phyloP scores from a whole-genome alignment of 2,113 vertebrate genomes.

The Nothoprocta perdicaria region DNA sequence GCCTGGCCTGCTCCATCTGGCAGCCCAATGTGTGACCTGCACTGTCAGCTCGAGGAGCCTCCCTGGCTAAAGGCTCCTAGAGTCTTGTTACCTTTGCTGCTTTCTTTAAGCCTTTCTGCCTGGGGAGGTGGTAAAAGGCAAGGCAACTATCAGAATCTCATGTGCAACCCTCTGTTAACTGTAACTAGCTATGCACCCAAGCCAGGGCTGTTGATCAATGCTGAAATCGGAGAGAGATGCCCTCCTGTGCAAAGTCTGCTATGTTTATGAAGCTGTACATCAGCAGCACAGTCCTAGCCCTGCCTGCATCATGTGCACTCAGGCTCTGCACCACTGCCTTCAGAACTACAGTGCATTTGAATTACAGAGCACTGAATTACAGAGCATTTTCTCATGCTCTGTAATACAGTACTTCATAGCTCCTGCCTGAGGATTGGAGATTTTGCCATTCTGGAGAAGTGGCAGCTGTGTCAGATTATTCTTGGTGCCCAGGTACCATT shows the following conservation, averaged over 20 bases:
- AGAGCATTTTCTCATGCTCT: background rate
- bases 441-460: background rate
- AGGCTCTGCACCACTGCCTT: background rate
- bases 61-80: background rate
- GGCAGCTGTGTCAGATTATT: accelerated
- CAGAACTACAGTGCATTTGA: background rate
- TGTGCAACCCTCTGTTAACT: accelerated
- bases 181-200: accelerated
- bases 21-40: no score
- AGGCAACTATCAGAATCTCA: background rate
- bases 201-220: background rate
- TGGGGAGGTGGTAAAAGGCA: background rate
- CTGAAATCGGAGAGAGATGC: background rate
- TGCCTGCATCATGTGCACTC: background rate
- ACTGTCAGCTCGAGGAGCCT: accelerated
- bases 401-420: background rate
- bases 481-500: no score
- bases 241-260: background rate
- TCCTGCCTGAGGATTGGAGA: background rate
- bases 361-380: no score
- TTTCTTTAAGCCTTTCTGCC: background rate
- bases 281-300: accelerated
- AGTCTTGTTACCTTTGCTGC: background rate
- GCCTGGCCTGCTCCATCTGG: background rate
- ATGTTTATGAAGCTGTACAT: background rate